A percentile compares a stretch with the other conserved stretches of the same genome.
phyloP scores from a whole-genome alignment of 2,888 invertebrate genomes.

The Cheilosia variabilis region DNA sequence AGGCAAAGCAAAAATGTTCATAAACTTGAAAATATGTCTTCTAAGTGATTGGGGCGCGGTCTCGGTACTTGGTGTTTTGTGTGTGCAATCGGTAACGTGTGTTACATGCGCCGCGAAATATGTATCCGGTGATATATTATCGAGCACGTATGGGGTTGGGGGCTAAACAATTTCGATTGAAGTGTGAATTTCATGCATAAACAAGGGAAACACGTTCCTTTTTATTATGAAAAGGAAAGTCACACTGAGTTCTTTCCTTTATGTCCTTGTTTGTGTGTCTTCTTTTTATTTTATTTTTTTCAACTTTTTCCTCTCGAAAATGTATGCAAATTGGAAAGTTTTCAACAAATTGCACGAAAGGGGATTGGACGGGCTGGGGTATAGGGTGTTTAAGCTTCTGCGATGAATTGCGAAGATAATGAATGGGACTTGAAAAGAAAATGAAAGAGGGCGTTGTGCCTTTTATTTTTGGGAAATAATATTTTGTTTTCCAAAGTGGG shows the following conservation, averaged over 20 bases:
- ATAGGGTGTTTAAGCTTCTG: background rate
- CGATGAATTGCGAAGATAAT: constrained; percentile 34
- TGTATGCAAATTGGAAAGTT: constrained; percentile 59
- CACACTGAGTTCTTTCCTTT: background rate
- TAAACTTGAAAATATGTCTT: constrained; percentile 54
- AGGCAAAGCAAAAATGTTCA: constrained; percentile 57
- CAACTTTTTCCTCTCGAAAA: constrained; percentile 19
- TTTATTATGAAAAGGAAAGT: constrained; percentile 7
- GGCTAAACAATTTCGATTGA: constrained; percentile 43
- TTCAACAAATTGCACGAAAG: constrained; percentile 44
- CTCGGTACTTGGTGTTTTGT: too few species aligned
- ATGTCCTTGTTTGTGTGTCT: background rate
- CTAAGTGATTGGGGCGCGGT: constrained; percentile 19
- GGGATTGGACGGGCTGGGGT: background rate
- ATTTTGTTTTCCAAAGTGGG: background rate
- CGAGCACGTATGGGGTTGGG: constrained; percentile 13
- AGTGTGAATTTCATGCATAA: constrained; percentile 43
- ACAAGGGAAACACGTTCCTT: constrained; percentile 27
- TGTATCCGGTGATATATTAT: constrained; percentile 34
- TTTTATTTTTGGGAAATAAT: background rate
- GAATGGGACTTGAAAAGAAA: constrained; percentile 11
- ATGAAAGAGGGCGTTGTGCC: background rate
- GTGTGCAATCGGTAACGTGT: background rate
- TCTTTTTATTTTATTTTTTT: background rate
- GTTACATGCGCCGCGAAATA: background rate